Evolutionary conservation across 2,797 vertebrate species (phyloP), one percentile per base, ranked within the genome.

Genomic region (Phataginus tetradactyla): DNA sequence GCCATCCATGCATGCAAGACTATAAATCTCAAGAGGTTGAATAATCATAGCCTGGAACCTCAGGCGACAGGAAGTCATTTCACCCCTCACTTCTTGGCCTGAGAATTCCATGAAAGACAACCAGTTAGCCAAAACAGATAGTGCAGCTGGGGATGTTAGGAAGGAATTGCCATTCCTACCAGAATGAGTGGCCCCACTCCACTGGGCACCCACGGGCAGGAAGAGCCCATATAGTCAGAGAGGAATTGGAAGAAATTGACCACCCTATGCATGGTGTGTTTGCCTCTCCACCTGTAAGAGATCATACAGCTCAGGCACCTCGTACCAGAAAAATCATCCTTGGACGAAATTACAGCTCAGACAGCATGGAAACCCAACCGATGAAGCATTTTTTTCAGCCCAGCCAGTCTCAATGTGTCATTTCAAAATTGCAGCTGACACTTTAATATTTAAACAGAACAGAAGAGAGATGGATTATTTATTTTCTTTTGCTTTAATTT

Each of bases 361-460:
- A 68, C 79, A 97, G 85, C 87, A 79, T 10, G 59, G 94, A 96
- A 98, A 94, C 15, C 79, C 57, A 97, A 77, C 85, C 98, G 97
- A 97, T 66, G 68, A 92, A 96, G 96, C 97, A 81, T 84, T 98
- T 98, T 97, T 89, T 12, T 95, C 95, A 80, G 83, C 84, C 34
- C 94, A 95, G 96, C 32, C 61, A 91, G 25, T 87, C 84, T 94
- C 98, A 95, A 39, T 25, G 20, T 93, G 75, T 49, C 95, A 96
- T 97, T 96, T 98, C 91, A 86, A 92, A 98, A 98, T 97, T 98
- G 86, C 83, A 92, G 59, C 69, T 97, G 97, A 98, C 96, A 97
- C 90, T 98, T 98, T 98, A 98, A 98, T 98, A 98, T 98, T 99
- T 98, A 98, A 98, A 98, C 98, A 89, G 97, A 98, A 98, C 93